Evolutionary conservation across 2,113 vertebrate species (phyloP), one percentile per base, ranked within the genome.

Genomic region (Leptosomus discolor): DNA sequence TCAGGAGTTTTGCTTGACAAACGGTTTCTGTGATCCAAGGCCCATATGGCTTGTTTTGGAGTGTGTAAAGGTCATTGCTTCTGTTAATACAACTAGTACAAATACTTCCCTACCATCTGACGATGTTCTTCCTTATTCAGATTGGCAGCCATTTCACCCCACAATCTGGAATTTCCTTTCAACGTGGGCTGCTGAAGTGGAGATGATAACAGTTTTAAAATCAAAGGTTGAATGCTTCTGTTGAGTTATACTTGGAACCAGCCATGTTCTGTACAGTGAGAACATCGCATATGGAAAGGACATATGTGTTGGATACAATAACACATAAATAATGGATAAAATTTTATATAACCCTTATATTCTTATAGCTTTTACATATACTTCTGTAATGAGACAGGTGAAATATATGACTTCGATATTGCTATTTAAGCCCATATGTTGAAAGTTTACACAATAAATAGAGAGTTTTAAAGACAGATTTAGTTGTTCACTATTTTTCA

Each of bases 31-130:
- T 73, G 71, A 84, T 96, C 82, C 57, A 75, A 63, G 64, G 76
- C 84, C 92, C 94, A 94, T 96, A 94, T 94, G 96, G 85, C 74
- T 95, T 89, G 43, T 94, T 97, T 81, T 95, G 95, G 95, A 96
- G 76, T 85, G 79, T 83, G 95, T 87, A 98, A 97, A 97, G 96
- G 97, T 97, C 96, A 97, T 45, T 93, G 95, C 93, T 97, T 98
- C 96, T 98, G 96, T 97, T 98, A 98, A 96, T 97, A 95, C 95
- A 97, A 97, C 87, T 81, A 88, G 46, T 92, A 96, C 97, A 98
- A 97, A 97, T 97, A 97, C 94, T 96, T 96, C 90, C 94, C 81
- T 95, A 91, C 97, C 97, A 97, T 97, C 96, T 97, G 95, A 98
- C 8, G 15, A 73, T 15, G 20, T 95, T 97, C 86, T 82, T 92